Evolutionary conservation across 2,888 invertebrate genomes (phyloP).

Genomic region (Melanchra persicariae): DNA sequence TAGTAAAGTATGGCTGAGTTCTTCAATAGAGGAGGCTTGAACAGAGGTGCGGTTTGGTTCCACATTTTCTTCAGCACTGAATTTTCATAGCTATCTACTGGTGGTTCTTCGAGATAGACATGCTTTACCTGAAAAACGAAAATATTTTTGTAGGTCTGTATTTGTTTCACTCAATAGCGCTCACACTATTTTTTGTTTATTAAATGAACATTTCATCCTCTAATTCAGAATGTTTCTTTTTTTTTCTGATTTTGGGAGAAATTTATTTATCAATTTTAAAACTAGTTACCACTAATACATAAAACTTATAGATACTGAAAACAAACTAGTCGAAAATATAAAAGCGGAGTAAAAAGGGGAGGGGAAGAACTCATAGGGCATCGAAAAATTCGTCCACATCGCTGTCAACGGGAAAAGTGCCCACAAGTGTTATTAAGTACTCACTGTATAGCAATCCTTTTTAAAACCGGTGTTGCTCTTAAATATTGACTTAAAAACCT

Average conservation of each 20-base stretch:
- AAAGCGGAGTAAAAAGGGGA: too few relatives aligned
- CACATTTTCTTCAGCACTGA: conserved; percentile 78
- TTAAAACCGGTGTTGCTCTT: conserved; percentile 71
- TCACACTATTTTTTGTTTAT: too few relatives aligned
- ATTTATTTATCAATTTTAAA: too few relatives aligned
- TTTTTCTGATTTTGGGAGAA: too few relatives aligned
- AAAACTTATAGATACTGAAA: too few relatives aligned
- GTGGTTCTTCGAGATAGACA: conserved; percentile 75
- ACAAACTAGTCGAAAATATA: too few relatives aligned
- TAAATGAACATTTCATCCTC: background rate
- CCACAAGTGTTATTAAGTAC: conserved; percentile 50
- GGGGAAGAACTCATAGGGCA: too few relatives aligned
- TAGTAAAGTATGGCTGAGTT: conserved; percentile 82
- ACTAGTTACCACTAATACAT: too few relatives aligned
- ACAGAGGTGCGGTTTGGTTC: conserved; percentile 85
- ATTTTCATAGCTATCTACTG: conserved; percentile 51
- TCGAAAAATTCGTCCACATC: too few relatives aligned
- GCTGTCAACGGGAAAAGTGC: too few relatives aligned
- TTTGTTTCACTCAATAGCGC: background rate
- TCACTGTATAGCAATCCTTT: conserved; percentile 73
- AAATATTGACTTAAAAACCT: conserved; percentile 75
- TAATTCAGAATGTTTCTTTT: background rate
- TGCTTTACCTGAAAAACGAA: conserved; percentile 70
- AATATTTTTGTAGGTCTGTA: too few relatives aligned
- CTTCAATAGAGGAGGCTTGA: conserved; percentile 75